phyloP scores from a whole-genome alignment of 2,797 vertebrate species.

The Threskiornis aethiopicus region DNA sequence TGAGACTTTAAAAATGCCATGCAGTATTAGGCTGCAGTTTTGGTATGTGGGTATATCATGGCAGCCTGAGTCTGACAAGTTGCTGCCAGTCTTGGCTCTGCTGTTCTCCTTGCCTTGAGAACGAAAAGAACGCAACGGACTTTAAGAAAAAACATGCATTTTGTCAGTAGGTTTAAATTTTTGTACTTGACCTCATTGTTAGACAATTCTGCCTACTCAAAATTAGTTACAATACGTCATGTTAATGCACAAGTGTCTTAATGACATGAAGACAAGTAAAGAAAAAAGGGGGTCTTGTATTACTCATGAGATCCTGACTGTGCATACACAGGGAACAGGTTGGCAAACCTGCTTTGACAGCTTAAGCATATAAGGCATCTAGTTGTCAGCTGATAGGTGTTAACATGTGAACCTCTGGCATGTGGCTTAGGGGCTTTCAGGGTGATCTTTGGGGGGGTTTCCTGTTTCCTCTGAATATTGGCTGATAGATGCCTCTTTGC shows the following conservation, averaged over 20 bases:
- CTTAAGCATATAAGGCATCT: neutral
- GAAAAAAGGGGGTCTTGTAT: neutral
- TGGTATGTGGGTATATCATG: neutral
- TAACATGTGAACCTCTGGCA: neutral
- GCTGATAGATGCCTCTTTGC: neutral
- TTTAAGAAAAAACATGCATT: neutral
- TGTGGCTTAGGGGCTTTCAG: neutral
- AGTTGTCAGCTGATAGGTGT: neutral
- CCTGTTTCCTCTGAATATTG: neutral
- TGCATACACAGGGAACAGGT: neutral
- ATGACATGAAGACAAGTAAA: neutral
- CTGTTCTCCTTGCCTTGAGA: neutral
- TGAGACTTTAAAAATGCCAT: neutral
- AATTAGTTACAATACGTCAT: neutral
- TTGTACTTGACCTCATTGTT: fast-evolving
- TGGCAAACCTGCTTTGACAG: neutral
- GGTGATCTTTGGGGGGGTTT: neutral
- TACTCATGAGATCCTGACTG: neutral
- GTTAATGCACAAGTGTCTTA: neutral
- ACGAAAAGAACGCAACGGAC: neutral
- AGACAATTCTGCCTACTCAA: neutral
- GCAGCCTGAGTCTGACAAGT: neutral
- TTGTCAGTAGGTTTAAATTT: neutral
- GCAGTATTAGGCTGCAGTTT: neutral
- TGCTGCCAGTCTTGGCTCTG: neutral